These are phyloP conservation scores for Ellobius talpinus DNA, from an alignment of 2,113 vertebrate genomes.

Conservation along the genomic window DNA sequence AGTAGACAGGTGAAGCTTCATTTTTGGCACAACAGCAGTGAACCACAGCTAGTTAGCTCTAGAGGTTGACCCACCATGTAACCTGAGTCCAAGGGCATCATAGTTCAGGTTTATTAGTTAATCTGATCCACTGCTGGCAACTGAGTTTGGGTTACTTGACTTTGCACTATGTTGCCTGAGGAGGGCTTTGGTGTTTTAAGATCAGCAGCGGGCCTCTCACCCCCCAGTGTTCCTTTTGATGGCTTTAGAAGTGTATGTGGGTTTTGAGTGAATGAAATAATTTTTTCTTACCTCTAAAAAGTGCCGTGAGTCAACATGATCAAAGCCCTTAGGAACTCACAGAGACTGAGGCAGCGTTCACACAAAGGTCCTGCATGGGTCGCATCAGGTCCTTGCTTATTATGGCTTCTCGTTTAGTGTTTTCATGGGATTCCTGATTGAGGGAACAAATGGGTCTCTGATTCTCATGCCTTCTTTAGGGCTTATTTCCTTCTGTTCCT, in stretches of 20 bases:
- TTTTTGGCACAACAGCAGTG: not conserved
- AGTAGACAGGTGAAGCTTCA: too few relatives aligned
- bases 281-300: not conserved
- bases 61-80: not conserved
- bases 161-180: too few relatives aligned
- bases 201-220: not conserved
- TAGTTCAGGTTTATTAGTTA: not conserved
- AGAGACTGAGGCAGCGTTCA: not conserved
- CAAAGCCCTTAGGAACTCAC: not conserved
- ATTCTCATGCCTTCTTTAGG: not conserved
- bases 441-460: not conserved
- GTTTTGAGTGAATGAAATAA: constrained; percentile 4
- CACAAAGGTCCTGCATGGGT: not conserved
- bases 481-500: not conserved
- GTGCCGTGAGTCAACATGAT: not conserved
- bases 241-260: not conserved
- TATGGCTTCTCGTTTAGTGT: not conserved
- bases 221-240: not conserved
- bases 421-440: not conserved
- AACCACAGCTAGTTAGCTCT: not conserved
- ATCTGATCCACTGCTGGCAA: not conserved
- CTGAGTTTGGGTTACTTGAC: not conserved
- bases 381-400: not conserved
- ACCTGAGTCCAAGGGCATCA: not conserved
- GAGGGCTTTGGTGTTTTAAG: too few relatives aligned